phyloP scores from a whole-genome alignment of 2,113 vertebrate genomes.

The Osmerus mordax region DNA sequence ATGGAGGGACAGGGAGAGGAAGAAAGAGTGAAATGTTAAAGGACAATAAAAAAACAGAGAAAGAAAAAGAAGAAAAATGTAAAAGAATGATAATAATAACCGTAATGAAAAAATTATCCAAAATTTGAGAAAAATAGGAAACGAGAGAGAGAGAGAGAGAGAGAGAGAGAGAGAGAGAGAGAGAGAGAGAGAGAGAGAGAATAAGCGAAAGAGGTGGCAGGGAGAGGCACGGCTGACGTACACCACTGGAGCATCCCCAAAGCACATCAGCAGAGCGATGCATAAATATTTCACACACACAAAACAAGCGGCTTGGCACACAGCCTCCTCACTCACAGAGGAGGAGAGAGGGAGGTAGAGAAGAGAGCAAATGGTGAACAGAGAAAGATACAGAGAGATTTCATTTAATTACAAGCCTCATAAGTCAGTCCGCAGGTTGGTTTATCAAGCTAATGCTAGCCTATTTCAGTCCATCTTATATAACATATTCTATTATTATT shows the following conservation, averaged over 20 bases:
- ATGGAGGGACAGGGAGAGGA: conserved; percentile 10
- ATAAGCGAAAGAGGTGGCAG: not conserved
- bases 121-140: not conserved
- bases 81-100: not conserved
- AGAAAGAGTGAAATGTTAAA: conserved; percentile 9
- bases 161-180: not conserved
- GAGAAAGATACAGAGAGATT: conserved; percentile 26
- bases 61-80: not conserved
- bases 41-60: not conserved
- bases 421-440: conserved; percentile 38
- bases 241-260: conserved; percentile 54
- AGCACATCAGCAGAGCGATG: conserved; percentile 51
- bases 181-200: not conserved
- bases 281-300: conserved; percentile 63
- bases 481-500: no score
- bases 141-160: not conserved
- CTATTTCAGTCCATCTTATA: no score
- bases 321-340: conserved; percentile 38
- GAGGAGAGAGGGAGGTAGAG: conserved; percentile 29
- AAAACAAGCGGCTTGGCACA: conserved; percentile 49
- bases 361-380: conserved; percentile 30
- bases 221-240: conserved; percentile 34
- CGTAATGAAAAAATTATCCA: no score
- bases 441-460: not conserved
- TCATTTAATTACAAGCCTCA: conserved; percentile 35